Conservation (phyloP, 2,113 vertebrate genomes). For the Haplochromis burtoni region DNA sequence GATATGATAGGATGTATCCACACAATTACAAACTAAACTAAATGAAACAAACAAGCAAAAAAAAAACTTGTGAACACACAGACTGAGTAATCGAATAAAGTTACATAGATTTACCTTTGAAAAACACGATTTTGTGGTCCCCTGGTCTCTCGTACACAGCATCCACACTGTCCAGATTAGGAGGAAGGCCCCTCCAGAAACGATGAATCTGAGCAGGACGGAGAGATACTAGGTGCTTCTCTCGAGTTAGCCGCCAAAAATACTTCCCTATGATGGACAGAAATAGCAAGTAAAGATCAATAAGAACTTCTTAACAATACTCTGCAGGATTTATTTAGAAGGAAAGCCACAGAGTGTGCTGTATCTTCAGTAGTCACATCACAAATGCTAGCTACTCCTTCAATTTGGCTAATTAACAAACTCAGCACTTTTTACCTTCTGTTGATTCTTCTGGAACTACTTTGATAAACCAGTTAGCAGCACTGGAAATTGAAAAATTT, state of each 20-base stretch:
- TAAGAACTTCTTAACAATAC: background rate
- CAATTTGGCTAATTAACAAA: background rate
- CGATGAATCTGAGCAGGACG: slow-evolving; percentile 90
- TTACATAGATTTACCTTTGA: slow-evolving; percentile 78
- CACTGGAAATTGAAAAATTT: background rate
- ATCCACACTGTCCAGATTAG: slow-evolving; percentile 85
- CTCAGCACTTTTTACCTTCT: background rate
- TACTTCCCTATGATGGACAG: slow-evolving; percentile 77
- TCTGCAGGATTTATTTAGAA: background rate
- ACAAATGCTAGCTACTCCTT: background rate
- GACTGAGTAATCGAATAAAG: background rate
- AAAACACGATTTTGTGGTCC: slow-evolving; percentile 96
- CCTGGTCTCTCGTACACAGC: slow-evolving; percentile 87
- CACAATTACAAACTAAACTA: background rate
- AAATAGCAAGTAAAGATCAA: background rate
- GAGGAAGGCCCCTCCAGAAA: slow-evolving; percentile 91
- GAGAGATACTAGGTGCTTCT: slow-evolving; percentile 90
- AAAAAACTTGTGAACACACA: background rate
- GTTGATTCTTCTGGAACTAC: background rate
- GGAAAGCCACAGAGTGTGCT: background rate
- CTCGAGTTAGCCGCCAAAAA: slow-evolving; percentile 92
- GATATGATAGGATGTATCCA: background rate
- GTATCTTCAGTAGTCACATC: background rate
- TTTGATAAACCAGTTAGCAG: background rate
- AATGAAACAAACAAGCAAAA: background rate